Evolutionary conservation across 2,113 vertebrate genomes (phyloP).

Genomic region (Cyprinodon tularosa): DNA sequence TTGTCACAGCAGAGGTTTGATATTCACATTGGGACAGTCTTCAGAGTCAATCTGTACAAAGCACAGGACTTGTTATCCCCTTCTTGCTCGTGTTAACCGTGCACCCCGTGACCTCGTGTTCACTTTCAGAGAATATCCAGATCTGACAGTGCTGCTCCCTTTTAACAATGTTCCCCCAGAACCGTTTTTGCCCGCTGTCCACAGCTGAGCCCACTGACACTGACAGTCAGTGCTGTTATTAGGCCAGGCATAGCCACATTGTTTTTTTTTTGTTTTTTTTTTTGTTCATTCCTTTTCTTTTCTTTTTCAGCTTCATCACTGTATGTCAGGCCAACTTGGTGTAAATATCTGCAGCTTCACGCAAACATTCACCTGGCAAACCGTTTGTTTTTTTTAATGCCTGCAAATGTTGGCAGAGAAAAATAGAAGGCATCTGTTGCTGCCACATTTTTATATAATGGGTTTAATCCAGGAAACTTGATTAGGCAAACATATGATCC

Average conservation of each 20-base stretch:
- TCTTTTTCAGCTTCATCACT: constrained; percentile 20
- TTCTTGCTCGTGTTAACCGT: constrained; percentile 61
- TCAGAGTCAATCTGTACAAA: constrained; percentile 74
- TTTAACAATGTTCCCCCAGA: constrained; percentile 65
- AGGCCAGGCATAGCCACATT: constrained; percentile 33
- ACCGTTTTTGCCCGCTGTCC: constrained; percentile 35
- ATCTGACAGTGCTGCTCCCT: constrained; percentile 66
- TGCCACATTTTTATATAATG: constrained; percentile 16
- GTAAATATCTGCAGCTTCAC: constrained; percentile 28
- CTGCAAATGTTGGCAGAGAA: constrained; percentile 16
- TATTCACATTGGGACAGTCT: constrained; percentile 69
- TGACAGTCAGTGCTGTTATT: constrained; percentile 63
- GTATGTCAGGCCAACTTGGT: constrained; percentile 28
- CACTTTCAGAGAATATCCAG: constrained; percentile 66
- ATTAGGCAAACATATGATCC: constrained; percentile 47
- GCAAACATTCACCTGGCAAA: constrained; percentile 38
- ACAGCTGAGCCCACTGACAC: constrained; percentile 57
- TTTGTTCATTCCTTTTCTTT: background rate
- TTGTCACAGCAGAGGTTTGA: constrained; percentile 70
- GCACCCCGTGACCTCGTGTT: constrained; percentile 63
- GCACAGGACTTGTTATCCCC: constrained; percentile 68
- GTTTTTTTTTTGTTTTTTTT: constrained; percentile 15
- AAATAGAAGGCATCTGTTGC: constrained; percentile 32
- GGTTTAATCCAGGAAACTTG: constrained; percentile 35
- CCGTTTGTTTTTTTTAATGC: constrained; percentile 8